Conservation (phyloP, 2,888 invertebrate species). For the Melolontha melolontha region DNA sequence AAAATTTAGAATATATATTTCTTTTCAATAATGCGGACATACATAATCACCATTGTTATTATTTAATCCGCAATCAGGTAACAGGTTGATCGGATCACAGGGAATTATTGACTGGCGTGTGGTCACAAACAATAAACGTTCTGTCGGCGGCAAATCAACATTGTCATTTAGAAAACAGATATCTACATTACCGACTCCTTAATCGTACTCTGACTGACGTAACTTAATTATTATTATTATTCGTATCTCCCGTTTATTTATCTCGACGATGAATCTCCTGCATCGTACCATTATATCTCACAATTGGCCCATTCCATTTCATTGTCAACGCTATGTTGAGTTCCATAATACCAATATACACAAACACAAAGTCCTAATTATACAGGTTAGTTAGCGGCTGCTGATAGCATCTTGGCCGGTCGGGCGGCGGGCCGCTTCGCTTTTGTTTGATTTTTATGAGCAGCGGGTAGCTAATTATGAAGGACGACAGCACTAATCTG, state of each 20-base stretch:
- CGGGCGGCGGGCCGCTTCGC: conserved; percentile 43
- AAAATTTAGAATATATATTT: background rate
- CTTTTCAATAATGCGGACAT: too few relatives aligned
- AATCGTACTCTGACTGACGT: conserved; percentile 9
- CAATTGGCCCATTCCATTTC: conserved; percentile 28
- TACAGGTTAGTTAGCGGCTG: conserved; percentile 47
- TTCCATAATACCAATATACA: conserved; percentile 42
- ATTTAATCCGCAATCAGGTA: background rate
- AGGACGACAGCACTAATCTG: conserved; percentile 39
- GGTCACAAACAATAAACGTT: conserved; percentile 30
- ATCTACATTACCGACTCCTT: conserved; percentile 30
- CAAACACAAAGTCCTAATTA: conserved; percentile 45
- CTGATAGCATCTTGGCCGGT: conserved; percentile 45
- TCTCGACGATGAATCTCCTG: conserved; percentile 21
- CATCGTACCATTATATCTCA: background rate
- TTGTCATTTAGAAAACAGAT: conserved; percentile 32
- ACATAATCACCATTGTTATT: background rate
- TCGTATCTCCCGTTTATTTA: conserved; percentile 12
- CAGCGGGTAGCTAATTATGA: conserved; percentile 51
- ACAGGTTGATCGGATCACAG: background rate
- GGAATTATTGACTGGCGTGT: background rate
- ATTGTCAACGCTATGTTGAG: conserved; percentile 36
- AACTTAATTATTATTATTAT: conserved; percentile 26
- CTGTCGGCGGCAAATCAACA: conserved; percentile 20
- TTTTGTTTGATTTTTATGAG: conserved; percentile 50